Evolutionary conservation across 2,888 invertebrate genomes (phyloP), one percentile per base, ranked within the genome.

Genomic region (Stratiomys singularior): DNA sequence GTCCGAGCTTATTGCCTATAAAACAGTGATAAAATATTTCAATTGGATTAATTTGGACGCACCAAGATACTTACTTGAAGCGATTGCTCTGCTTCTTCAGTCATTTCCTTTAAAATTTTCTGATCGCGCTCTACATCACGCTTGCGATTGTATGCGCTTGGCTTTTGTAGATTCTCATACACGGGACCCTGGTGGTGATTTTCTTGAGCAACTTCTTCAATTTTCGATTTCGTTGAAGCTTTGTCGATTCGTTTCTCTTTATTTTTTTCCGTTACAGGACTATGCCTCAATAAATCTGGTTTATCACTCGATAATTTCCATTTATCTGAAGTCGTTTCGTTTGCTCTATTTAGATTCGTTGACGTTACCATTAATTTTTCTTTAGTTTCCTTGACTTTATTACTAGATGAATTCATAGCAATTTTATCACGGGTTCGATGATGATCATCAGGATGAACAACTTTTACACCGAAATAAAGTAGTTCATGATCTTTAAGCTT

Each of bases 401-500:
- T 5, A 27, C 25, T 58, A 0, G 25, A 30, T 58, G 25, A 23
- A 11, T n/a, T 63, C 25, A 27, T 27, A 15, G 9, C 23, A 23
- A n/a, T 15, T 23, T 47, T 18, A 25, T 21, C 5, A 2, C 23
- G 11, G 5, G 60, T 4, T 46, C 25, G 69, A 23, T 1, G 11
- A 23, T 44, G 37, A 5, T 44, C n/a, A 27, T 11, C 56, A 15
- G 56, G 18, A 72, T 18, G 30, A 23, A 23, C 1, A 13, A 81
- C 78, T 74, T 84, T 84, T 18, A 88, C 82, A 30, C 91, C 91
- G 82, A 91, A 91, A 83, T 90, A 91, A 78, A 90, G 90, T 66
- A 91, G 86, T 82, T 91, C 91, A 80, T 89, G 91, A 63, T 90
- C 89, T 79, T 89, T 87, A 58, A 91, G 85, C 84, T 90, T 88